These are phyloP conservation scores for Ophioderma brevispina DNA, from an alignment of 35 echinoderm and acorn worm genomes.

Conservation along the genomic window DNA sequence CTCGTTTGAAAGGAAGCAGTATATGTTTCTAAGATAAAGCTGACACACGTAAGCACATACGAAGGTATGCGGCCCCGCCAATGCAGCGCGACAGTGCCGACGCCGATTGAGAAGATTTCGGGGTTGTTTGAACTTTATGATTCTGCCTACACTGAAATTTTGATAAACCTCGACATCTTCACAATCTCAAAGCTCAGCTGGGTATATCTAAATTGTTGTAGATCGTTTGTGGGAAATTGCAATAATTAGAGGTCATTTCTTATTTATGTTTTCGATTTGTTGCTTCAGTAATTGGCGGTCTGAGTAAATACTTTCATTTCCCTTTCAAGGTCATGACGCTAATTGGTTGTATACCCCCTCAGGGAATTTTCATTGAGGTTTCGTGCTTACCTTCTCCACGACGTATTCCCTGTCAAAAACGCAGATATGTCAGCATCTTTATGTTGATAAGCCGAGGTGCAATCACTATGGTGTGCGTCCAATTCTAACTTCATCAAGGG, in stretches of 20 bases:
- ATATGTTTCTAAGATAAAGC: not conserved
- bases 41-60: conserved; percentile 80
- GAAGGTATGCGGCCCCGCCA: conserved; percentile 82
- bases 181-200: conserved; percentile 1
- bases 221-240: no score
- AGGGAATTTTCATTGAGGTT: conserved; percentile 24
- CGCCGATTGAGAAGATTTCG: conserved; percentile 74
- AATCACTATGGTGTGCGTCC: conserved; percentile 64
- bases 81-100: conserved; percentile 73
- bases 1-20: no score
- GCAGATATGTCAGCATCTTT: conserved; percentile 57
- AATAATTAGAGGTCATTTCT: no score
- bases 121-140: conserved; percentile 81
- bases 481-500: conserved; percentile 59
- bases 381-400: conserved; percentile 42
- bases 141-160: conserved; percentile 41
- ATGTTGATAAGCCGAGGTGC: conserved; percentile 53
- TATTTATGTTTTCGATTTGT: no score
- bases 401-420: conserved; percentile 29
- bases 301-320: not conserved
- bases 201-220: not conserved
- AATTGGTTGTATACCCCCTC: no score
- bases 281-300: no score
- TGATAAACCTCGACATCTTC: conserved; percentile 45
- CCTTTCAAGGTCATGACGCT: no score